phyloP scores from a whole-genome alignment of 37 sponge, comb jelly and placozoan species.

The Haliclona indistincta region DNA sequence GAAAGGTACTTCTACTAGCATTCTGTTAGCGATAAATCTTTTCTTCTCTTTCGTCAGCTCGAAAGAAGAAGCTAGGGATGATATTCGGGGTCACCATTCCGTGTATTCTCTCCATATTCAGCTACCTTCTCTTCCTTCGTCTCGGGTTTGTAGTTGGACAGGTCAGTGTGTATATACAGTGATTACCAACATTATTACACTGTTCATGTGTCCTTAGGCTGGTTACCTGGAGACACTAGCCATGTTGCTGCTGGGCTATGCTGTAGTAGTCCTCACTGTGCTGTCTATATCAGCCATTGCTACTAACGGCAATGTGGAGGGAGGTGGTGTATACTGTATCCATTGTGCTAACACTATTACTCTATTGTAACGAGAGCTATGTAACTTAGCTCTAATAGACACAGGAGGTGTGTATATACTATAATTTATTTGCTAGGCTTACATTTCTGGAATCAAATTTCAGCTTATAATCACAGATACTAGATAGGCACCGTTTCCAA shows the following conservation, averaged over 20 bases:
- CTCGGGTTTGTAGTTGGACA: constrained; percentile 94
- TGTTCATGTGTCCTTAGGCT: constrained; percentile 51
- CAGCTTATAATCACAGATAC: no score
- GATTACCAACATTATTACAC: background rate
- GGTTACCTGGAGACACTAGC: constrained; percentile 79
- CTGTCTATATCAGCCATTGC: constrained; percentile 97
- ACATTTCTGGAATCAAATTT: no score
- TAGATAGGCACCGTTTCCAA: no score
- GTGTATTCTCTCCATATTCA: constrained; percentile 94
- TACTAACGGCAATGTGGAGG: constrained; percentile 95
- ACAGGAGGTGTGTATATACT: no score
- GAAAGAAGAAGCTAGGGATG: constrained; percentile 85
- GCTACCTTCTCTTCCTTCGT: constrained; percentile 94
- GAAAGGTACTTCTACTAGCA: background rate
- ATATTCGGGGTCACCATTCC: constrained; percentile 95
- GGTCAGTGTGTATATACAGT: constrained; percentile 43
- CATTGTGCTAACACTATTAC: constrained; percentile 2
- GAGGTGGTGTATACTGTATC: constrained; percentile 99
- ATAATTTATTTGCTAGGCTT: no score
- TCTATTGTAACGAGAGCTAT: background rate
- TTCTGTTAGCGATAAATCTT: background rate
- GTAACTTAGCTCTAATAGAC: no score
- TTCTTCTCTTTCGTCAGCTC: constrained; percentile 31
- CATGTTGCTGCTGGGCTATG: constrained; percentile 86
- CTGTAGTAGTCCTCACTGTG: constrained; percentile 86